A percentile compares a stretch with the other conserved stretches of the same genome.
Evolutionary conservation across 2,797 vertebrate species (phyloP).

Genomic region (Artibeus lituratus): DNA sequence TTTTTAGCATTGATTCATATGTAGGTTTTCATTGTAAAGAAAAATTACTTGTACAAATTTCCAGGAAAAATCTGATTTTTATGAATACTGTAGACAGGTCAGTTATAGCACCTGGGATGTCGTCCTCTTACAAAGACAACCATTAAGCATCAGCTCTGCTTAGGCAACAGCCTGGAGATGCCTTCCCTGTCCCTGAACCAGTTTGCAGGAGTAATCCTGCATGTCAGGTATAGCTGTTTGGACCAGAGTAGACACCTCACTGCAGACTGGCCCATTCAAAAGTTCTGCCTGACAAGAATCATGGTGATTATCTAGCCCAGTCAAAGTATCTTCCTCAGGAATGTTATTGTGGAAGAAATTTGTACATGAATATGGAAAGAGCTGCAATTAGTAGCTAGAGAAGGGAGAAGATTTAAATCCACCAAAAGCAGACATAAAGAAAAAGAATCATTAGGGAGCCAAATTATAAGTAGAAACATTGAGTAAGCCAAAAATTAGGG

Average conservation of each 20-base stretch:
- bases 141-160: background rate
- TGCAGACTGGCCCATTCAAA: background rate
- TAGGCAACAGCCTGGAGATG: background rate
- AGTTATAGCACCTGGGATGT: background rate
- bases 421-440: background rate
- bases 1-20: background rate
- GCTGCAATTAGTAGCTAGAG: background rate
- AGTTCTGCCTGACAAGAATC: background rate
- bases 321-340: background rate
- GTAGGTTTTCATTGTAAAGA: background rate
- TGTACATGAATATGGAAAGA: background rate
- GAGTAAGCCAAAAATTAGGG: background rate
- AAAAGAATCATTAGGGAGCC: background rate
- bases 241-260: background rate
- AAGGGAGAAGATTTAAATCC: background rate
- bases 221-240: background rate
- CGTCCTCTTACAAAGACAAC: background rate
- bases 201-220: background rate
- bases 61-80: background rate
- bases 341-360: background rate
- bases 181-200: background rate
- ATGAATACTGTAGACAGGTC: background rate
- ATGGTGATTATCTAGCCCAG: background rate
- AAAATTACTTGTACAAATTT: background rate
- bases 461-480: constrained; percentile 16